Evolutionary conservation across 2,888 invertebrate genomes (phyloP), one percentile per base, ranked within the genome.

Genomic region (Idaea biselata): DNA sequence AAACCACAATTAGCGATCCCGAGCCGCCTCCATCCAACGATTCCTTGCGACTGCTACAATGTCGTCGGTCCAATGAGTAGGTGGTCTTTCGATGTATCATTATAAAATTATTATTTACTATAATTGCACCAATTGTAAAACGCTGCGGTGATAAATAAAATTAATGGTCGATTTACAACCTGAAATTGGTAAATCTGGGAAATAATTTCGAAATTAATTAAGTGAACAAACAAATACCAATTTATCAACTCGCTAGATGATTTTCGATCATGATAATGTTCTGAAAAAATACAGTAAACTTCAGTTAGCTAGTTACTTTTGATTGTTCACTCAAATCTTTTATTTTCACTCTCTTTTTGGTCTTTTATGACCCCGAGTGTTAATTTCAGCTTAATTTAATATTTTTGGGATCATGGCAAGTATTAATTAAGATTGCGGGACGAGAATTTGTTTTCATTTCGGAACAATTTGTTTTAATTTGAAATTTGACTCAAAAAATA

Each of bases 281-380:
- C 11, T 44, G 44, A 8, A 14, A 44, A 44, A 14, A 44, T 44
- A 44, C 33, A 33, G 7, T 33, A 33, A 33, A 33, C 5, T 11
- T 11, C 32, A 32, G 32, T 32, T 8, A 8, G 11, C 7, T 32
- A 32, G 14, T 14, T 44, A 11, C 44, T 44, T 44, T 14, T 14
- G 2, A 44, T 44, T 44, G 3, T 44, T 44, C 44, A 44, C 44
- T 44, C 11, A 8, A 44, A 14, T 14, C 44, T 44, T 44, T 44
- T 44, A 44, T 44, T 44, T 44, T 44, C 44, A 44, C 14, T 44
- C 44, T 44, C 44, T 44, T 44, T 44, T 44, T 44, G 44, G 44
- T 44, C 44, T 44, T 44, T 44, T 44, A 44, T 44, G 44, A 44
- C 44, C 44, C 44, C 44, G 44, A 44, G 44, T 44, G 44, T 44